Evolutionary conservation across 2,888 invertebrate species (phyloP), one percentile per base, ranked within the genome.

Genomic region (Caenorhabditis sp.): DNA sequence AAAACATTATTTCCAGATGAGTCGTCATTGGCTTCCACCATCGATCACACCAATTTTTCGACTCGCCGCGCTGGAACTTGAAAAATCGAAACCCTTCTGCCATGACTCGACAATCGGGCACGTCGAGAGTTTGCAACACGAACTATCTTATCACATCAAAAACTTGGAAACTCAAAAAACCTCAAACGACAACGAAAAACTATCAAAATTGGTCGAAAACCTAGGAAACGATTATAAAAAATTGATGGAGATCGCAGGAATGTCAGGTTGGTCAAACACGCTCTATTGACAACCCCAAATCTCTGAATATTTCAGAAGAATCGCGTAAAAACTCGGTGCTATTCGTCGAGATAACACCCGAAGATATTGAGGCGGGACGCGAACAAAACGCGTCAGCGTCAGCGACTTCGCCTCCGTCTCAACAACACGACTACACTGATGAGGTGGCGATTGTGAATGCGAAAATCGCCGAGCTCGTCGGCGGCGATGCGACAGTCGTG

Each of bases 21-120:
- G 67, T 53, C 72, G 76, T 6, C 84, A 84, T 67, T 84, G 84
- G 84, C 68, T 84, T 10, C 80, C 81, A 2, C 83, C 84, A 10
- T 78, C 77, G 8, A 62, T 84, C 49, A 78, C 73, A 14, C 84
- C 84, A 14, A 68, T 81, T 19, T 69, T 81, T 19, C 67, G 75
- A 5, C 50, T 79, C 3, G 72, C 70, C 1, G 70, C 76, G 0
- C 21, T 69, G n/a, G 77, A 79, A 59, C 49, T 77, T 2, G 69
- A 77, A 43, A 74, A 69, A 43, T 49, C 66, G 2, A n/a, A 4
- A 31, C 10, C 31, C 4, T 6, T 10, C 31, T 31, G 31, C 10
- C 31, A 31, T 31, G 31, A 6, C 58, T 58, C 62, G 63, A 66
- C 66, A 62, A 17, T 43, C 66, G 60, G 66, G 60, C 23, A 59